Percentiles rank a stretch among this genome's conserved stretches.
Evolutionary conservation across 1,140 invertebrate genomes (phyloP).

Genomic region (Rhynchophorus ferrugineus): DNA sequence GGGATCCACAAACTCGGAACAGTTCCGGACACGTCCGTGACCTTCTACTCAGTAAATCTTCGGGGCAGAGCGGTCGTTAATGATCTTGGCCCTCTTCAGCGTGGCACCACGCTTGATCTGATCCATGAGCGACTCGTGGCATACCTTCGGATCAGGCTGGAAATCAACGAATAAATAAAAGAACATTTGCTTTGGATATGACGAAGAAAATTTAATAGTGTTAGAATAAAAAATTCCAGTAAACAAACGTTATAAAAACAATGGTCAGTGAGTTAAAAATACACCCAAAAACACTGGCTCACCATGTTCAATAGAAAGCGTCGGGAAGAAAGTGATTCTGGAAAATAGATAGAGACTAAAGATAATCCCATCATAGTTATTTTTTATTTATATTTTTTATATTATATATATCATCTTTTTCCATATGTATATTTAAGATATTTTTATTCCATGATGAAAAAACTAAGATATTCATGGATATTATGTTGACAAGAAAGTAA

Average conservation of each 20-base stretch:
- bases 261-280: no score
- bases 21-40: not conserved
- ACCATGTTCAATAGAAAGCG: not conserved
- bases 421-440: no score
- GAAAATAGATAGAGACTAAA: not conserved
- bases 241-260: no score
- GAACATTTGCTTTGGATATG: not conserved
- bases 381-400: no score
- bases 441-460: no score
- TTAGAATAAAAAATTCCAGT: no score
- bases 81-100: slow-evolving; percentile 50
- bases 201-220: not conserved
- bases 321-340: slow-evolving; percentile 3
- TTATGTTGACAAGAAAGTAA: no score
- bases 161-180: slow-evolving; percentile 30
- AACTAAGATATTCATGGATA: no score
- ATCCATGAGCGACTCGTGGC: slow-evolving; percentile 75
- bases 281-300: no score
- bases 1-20: not conserved
- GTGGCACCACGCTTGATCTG: slow-evolving; percentile 80
- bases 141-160: slow-evolving; percentile 61
- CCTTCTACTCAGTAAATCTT: slow-evolving; percentile 33
- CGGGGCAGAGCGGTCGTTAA: slow-evolving; percentile 40
- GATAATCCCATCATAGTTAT: no score
- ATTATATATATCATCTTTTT: no score